Evolutionary conservation across 53 echinoderm and acorn worm genomes (phyloP).

Genomic region (Holothuria scabra): DNA sequence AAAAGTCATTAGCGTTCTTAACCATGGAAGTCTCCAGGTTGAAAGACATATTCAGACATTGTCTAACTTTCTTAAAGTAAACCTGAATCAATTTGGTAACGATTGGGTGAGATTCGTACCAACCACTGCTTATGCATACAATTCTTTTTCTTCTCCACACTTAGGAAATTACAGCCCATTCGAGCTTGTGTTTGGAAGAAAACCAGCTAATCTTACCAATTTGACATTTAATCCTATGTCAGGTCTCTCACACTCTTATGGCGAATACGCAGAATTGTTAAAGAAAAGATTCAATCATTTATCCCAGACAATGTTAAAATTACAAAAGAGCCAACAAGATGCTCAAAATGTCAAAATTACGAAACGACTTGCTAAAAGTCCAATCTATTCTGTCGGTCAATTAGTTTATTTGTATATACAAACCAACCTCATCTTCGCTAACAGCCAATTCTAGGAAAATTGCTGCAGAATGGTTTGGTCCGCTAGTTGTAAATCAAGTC

Average conservation of each 20-base stretch:
- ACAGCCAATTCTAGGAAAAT: too few species aligned
- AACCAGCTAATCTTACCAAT: constrained; percentile 28
- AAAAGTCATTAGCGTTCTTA: constrained; percentile 52
- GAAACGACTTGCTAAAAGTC: not conserved
- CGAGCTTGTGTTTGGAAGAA: constrained; percentile 37
- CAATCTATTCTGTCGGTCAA: constrained; percentile 41
- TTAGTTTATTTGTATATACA: not conserved
- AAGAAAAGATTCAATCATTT: constrained; percentile 34
- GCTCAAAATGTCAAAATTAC: constrained; percentile 27
- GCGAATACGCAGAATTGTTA: constrained; percentile 33
- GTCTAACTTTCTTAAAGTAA: constrained; percentile 54
- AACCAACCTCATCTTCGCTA: not conserved
- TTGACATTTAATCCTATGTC: constrained; percentile 42
- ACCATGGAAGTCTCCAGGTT: constrained; percentile 54
- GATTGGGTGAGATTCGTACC: constrained; percentile 52
- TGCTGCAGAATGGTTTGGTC: too few species aligned
- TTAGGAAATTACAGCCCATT: constrained; percentile 37
- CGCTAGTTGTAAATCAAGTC: too few species aligned
- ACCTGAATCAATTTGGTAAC: constrained; percentile 50
- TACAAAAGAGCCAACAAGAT: constrained; percentile 35
- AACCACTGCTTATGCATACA: constrained; percentile 52
- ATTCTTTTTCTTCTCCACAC: constrained; percentile 28
- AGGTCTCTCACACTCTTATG: constrained; percentile 33
- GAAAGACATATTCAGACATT: constrained; percentile 53
- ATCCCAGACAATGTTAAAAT: too few species aligned